A percentile compares a stretch with the other conserved stretches of the same genome.
phyloP scores from a whole-genome alignment of 2,113 vertebrate genomes.

The Nothobranchius kuhntae region DNA sequence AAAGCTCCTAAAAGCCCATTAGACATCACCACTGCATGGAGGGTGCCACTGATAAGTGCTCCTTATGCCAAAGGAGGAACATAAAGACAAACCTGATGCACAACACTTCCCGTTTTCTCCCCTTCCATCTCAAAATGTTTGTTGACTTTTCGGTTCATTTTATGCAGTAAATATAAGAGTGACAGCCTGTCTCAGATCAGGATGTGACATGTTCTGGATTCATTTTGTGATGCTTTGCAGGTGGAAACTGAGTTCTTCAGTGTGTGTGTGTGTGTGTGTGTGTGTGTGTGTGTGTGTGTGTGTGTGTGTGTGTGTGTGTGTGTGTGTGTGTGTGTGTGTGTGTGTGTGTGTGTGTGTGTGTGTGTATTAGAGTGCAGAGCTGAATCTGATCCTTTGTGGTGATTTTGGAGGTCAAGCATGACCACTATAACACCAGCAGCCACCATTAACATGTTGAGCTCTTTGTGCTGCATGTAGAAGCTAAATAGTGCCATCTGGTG shows the following conservation, averaged over 20 bases:
- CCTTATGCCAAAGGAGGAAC: constrained; percentile 75
- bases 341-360: constrained; percentile 1
- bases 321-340: too few relatives aligned
- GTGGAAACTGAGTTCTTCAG: constrained; percentile 36
- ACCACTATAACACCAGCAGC: constrained; percentile 38
- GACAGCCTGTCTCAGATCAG: constrained; percentile 64
- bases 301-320: neutral
- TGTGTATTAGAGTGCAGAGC: constrained; percentile 12
- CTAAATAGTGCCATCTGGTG: constrained; percentile 80
- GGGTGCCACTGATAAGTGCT: constrained; percentile 72
- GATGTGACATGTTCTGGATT: constrained; percentile 51
- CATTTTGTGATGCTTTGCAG: constrained; percentile 44
- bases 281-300: neutral
- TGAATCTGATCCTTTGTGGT: constrained; percentile 9
- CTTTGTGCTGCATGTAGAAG: constrained; percentile 52
- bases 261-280: too few relatives aligned
- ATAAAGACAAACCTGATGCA: constrained; percentile 63
- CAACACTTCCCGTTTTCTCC: constrained; percentile 56
- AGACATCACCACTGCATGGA: constrained; percentile 69
- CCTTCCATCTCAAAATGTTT: constrained; percentile 64
- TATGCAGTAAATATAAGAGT: constrained; percentile 68
- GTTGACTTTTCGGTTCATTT: constrained; percentile 73
- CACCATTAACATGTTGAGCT: constrained; percentile 32
- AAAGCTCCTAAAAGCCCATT: constrained; percentile 77
- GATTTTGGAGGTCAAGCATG: constrained; percentile 55